Evolutionary conservation across 2,797 vertebrate species (phyloP).

Genomic region (Odontamblyopus rebecca): DNA sequence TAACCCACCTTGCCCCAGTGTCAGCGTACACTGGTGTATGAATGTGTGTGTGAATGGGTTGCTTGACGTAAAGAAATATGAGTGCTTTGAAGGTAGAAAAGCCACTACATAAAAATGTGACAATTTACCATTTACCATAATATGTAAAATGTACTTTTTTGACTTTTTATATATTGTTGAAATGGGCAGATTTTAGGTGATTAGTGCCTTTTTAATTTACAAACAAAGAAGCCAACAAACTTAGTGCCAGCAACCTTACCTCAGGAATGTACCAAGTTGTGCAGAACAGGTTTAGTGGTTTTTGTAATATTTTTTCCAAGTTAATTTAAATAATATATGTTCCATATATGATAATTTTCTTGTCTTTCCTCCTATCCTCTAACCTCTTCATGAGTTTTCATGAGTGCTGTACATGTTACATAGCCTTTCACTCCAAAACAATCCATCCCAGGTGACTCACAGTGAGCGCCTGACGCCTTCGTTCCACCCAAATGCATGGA

Average conservation of each 20-base stretch:
- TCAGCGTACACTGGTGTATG: no score
- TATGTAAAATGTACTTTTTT: no score
- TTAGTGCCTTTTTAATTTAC: neutral
- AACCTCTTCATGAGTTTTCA: neutral
- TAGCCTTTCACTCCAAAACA: neutral
- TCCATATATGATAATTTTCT: neutral
- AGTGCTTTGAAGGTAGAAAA: no score
- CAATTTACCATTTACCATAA: no score
- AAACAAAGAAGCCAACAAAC: neutral
- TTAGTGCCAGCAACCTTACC: neutral
- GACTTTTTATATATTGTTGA: no score
- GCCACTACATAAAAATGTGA: no score
- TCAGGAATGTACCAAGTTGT: no score
- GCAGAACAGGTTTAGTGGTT: neutral
- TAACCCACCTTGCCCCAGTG: no score
- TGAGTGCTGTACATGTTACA: neutral
- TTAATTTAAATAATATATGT: neutral
- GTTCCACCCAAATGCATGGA: neutral
- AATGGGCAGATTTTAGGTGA: no score
- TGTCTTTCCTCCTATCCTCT: neutral
- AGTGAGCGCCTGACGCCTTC: neutral
- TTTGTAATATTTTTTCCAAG: neutral
- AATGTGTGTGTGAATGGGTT: no score
- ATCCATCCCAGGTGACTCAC: neutral
- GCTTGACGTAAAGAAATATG: no score